Conservation (phyloP, 2,797 vertebrate genomes). For the Limosa lapponica region DNA sequence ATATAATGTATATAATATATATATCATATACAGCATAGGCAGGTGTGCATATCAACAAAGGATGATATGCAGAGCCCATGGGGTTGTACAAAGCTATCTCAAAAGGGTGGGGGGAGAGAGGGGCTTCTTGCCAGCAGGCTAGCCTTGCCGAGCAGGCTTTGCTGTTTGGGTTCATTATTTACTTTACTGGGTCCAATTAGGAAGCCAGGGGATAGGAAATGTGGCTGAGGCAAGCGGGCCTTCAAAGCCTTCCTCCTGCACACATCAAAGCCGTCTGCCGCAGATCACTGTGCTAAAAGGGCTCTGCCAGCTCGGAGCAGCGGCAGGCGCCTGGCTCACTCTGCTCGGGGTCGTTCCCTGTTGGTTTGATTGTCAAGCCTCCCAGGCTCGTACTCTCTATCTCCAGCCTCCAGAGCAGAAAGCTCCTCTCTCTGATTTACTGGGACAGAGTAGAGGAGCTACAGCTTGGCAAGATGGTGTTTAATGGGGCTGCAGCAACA, state of each 20-base stretch:
- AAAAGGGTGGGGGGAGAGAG: neutral
- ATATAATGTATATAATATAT: neutral
- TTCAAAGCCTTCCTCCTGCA: slow-evolving; percentile 47
- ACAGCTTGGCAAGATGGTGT: slow-evolving; percentile 32
- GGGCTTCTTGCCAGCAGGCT: neutral
- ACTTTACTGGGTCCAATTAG: slow-evolving; percentile 20
- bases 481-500: slow-evolving; percentile 22
- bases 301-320: neutral
- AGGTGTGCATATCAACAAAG: neutral
- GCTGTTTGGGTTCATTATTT: slow-evolving; percentile 34
- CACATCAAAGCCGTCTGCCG: slow-evolving; percentile 8
- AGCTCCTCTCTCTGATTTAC: slow-evolving; percentile 22
- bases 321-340: neutral
- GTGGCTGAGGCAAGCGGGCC: slow-evolving; percentile 1
- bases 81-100: neutral
- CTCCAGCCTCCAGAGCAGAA: slow-evolving; percentile 51
- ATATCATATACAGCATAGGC: neutral
- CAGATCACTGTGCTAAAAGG: slow-evolving; percentile 18
- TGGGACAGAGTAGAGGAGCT: slow-evolving; percentile 47
- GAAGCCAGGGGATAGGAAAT: slow-evolving; percentile 14
- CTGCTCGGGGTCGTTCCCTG: slow-evolving; percentile 4
- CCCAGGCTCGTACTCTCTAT: neutral
- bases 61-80: neutral
- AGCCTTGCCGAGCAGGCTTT: neutral
- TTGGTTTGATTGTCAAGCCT: slow-evolving; percentile 58